Evolutionary conservation across 2,888 invertebrate genomes (phyloP), one percentile per base, ranked within the genome.

Genomic region (Megalurothrips usitatus): DNA sequence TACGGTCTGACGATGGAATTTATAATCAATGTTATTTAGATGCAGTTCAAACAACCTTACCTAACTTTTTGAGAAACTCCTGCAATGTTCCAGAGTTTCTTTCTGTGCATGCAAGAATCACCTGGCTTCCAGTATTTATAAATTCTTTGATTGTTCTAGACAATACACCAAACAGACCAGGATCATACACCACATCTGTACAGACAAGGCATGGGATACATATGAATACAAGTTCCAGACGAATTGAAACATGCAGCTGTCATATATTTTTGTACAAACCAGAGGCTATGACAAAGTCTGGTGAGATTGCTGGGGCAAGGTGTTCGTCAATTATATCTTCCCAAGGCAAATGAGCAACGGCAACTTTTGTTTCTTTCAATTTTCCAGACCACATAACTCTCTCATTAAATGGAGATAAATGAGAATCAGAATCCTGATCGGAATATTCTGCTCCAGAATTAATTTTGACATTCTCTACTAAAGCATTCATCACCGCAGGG

Each of bases 211-310:
- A 58, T 14, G 4, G n/a, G n/a, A n/a, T n/a, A 52, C 52, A 63
- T n/a, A 63, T 52, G n/a, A 63, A 63, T 0, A 26, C 26, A 1
- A 23, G 11, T 23, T 23, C 19, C 52, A 58, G 58, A 58, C 17
- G 10, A 52, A 3, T 52, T 52, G 14, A 17, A 52, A 52, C 52
- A 52, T 10, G 19, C 6, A 58, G 1, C 17, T 58, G 58, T 58
- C 58, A 58, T n/a, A n/a, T n/a, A 43, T 43, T 43, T 43, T 43
- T 43, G 34, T 58, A 58, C 58, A 58, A 19, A 75, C 68, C 68
- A 75, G 68, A 75, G 12, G 68, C 68, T 23, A 75, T 75, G 12
- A 75, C 68, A 75, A 26, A 75, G 26, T 75, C 23, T 75, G 68
- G 68, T 1, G 26, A n/a, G 0, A 75, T 8, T 75, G 68, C 23